Evolutionary conservation across 1,140 invertebrate genomes (phyloP).

Genomic region (Pogonognathellus flavescens): DNA sequence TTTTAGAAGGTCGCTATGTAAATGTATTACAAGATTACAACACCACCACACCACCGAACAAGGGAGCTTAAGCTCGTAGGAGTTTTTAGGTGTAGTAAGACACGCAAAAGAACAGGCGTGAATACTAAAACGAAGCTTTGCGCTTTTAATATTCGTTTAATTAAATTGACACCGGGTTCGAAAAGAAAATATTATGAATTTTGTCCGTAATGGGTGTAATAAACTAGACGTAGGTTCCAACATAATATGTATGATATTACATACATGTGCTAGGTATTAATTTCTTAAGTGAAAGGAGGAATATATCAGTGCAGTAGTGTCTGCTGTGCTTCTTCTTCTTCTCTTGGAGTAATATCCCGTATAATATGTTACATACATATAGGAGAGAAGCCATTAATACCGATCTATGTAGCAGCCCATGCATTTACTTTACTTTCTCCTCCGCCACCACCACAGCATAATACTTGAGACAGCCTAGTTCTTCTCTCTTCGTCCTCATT

Average conservation of each 20-base stretch:
- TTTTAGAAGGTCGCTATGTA: too few relatives aligned
- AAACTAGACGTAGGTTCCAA: too few relatives aligned
- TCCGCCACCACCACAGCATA: not conserved
- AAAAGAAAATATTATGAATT: constrained; percentile 35
- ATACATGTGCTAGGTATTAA: constrained; percentile 18
- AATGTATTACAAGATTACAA: too few relatives aligned
- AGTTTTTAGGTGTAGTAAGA: too few relatives aligned
- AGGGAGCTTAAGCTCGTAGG: too few relatives aligned
- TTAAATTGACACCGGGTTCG: constrained; percentile 41
- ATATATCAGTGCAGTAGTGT: constrained; percentile 9
- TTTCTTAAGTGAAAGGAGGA: constrained; percentile 34
- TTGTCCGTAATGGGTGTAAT: too few relatives aligned
- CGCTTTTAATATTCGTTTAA: constrained; percentile 19
- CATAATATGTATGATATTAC: constrained; percentile 19
- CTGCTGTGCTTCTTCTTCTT: not conserved
- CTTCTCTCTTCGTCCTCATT: constrained; percentile 24
- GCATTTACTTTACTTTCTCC: constrained; percentile 10
- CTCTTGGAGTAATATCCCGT: too few relatives aligned
- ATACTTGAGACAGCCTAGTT: constrained; percentile 3
- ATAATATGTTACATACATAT: too few relatives aligned
- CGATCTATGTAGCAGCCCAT: not conserved
- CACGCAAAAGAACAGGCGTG: constrained; percentile 1
- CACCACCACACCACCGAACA: too few relatives aligned
- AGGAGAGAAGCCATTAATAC: constrained; percentile 17
- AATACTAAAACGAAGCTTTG: not conserved